Evolutionary conservation across 1,140 invertebrate species (phyloP).

Genomic region (Macrobrachium rosenbergii): DNA sequence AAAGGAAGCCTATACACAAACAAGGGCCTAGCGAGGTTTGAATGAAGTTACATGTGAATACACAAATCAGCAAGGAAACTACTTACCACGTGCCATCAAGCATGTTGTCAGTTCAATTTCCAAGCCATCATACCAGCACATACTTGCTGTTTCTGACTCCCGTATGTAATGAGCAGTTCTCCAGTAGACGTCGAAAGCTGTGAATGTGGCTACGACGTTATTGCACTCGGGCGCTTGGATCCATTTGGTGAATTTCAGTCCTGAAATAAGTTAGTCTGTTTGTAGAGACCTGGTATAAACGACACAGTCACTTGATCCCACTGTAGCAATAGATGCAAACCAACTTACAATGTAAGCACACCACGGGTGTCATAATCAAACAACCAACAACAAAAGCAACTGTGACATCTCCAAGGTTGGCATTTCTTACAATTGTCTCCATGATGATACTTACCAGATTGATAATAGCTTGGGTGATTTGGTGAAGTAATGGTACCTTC

Average conservation of each 20-base stretch:
- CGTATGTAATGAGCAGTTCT: neutral
- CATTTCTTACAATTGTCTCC: neutral
- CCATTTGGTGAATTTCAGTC: neutral
- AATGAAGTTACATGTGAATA: too few species aligned
- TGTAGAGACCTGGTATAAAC: neutral
- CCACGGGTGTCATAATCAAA: too few species aligned
- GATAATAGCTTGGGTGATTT: neutral
- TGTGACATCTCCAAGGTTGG: too few species aligned
- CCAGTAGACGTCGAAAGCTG: constrained; percentile 2
- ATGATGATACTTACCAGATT: neutral
- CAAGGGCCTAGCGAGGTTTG: too few species aligned
- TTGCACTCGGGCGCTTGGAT: neutral
- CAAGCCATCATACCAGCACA: constrained; percentile 3
- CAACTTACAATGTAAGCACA: too few species aligned
- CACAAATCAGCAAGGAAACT: too few species aligned
- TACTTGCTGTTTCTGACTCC: neutral
- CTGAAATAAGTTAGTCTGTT: neutral
- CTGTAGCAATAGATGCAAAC: too few species aligned
- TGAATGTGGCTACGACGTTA: neutral
- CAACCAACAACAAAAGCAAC: too few species aligned
- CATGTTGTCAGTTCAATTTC: constrained; percentile 9
- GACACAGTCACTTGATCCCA: too few species aligned
- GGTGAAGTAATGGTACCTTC: neutral
- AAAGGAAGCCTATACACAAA: too few species aligned
- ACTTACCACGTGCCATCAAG: neutral